Conservation (phyloP, 1,140 invertebrate species). For the Pachyrhynchus sulphureomaculatus region DNA sequence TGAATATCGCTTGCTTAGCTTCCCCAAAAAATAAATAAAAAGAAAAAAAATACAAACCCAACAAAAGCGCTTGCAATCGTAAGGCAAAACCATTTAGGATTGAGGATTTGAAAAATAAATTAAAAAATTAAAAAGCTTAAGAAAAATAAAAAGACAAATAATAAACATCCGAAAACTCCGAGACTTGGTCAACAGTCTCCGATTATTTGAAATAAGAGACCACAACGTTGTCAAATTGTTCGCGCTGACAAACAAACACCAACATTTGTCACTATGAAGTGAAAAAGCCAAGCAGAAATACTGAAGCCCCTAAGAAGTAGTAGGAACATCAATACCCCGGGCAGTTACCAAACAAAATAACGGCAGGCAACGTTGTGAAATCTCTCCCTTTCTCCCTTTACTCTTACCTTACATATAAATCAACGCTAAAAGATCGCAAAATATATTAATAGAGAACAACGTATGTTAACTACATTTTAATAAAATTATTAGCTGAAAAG, state of each 20-base stretch:
- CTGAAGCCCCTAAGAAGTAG: conserved; percentile 7
- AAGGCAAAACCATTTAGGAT: conserved; percentile 43
- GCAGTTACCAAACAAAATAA: neutral
- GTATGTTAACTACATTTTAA: conserved; percentile 9
- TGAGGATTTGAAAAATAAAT: conserved; percentile 33
- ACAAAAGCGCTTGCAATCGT: conserved; percentile 38
- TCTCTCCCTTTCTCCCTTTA: conserved; percentile 21
- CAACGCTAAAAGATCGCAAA: conserved; percentile 8
- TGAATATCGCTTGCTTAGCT: conserved; percentile 35
- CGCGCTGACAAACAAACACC: neutral
- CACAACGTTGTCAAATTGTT: neutral
- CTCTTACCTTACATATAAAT: conserved; percentile 23
- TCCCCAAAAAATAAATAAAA: conserved; percentile 38
- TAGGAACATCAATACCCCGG: neutral
- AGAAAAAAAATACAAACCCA: conserved; percentile 29
- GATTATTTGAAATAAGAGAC: conserved; percentile 27
- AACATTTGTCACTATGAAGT: neutral
- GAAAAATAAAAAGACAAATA: conserved; percentile 32
- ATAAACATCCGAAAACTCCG: conserved; percentile 36
- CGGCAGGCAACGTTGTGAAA: neutral
- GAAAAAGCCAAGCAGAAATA: neutral
- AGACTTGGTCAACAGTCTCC: conserved; percentile 45
- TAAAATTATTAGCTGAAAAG: neutral
- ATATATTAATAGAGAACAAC: neutral
- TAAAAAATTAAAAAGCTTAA: conserved; percentile 21